Conservation (phyloP, 2,113 vertebrate species). For the Pelecanoides urinatrix region DNA sequence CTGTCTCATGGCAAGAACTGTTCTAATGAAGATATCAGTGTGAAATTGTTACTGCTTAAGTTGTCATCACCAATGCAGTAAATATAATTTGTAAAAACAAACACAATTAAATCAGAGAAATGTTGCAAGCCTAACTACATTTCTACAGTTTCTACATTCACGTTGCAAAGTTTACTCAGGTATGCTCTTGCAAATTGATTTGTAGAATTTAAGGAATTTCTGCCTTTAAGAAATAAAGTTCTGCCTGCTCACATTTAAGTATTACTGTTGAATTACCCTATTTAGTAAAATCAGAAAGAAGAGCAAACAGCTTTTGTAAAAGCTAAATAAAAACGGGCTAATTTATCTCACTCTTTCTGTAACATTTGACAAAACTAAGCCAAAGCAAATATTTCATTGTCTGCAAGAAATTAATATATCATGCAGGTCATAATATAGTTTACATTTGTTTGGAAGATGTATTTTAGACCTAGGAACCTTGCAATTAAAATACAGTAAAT, state of each 20-base stretch:
- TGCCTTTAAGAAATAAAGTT: not conserved
- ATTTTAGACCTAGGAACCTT: not conserved
- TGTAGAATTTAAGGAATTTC: not conserved
- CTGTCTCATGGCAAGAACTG: not conserved
- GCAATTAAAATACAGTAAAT: not conserved
- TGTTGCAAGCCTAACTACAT: not conserved
- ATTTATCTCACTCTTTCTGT: not conserved
- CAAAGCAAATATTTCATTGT: not conserved
- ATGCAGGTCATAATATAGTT: not conserved
- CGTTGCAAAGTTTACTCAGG: not conserved
- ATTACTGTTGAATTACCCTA: not conserved
- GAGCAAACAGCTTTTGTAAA: not conserved
- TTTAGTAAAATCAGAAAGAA: not conserved
- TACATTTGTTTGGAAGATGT: not conserved
- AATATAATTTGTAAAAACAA: not conserved
- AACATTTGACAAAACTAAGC: not conserved
- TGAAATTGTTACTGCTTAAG: not conserved
- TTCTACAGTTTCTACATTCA: not conserved
- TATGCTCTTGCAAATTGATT: not conserved
- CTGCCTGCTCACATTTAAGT: not conserved
- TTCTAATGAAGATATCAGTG: not conserved
- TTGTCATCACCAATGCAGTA: not conserved
- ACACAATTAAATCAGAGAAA: not conserved
- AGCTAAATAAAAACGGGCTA: not conserved
- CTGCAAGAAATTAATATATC: not conserved